Evolutionary conservation across 2,113 vertebrate genomes (phyloP).

Genomic region (Pagrus major): DNA sequence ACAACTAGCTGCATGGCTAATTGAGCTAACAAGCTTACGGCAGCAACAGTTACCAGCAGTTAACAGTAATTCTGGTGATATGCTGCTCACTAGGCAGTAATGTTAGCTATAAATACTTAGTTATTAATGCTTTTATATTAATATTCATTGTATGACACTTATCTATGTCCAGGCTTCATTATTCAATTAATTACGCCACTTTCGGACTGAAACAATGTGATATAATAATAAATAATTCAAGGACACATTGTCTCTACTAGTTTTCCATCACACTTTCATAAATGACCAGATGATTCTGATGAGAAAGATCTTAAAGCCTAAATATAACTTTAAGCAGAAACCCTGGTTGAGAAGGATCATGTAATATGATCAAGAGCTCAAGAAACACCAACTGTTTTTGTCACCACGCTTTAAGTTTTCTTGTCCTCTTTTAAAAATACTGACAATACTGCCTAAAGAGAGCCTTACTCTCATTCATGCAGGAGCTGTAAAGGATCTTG

Average conservation of each 20-base stretch:
- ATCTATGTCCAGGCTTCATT: background rate
- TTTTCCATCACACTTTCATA: background rate
- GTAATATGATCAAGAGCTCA: background rate
- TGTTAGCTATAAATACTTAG: background rate
- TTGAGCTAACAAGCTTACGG: no score
- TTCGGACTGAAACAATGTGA: background rate
- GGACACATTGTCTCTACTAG: background rate
- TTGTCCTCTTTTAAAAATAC: background rate
- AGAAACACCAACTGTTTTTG: slow-evolving; percentile 2
- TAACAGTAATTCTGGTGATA: no score
- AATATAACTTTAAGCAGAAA: background rate
- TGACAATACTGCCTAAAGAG: background rate
- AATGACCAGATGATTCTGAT: background rate
- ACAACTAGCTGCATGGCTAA: no score
- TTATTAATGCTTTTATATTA: background rate
- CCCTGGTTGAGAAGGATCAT: background rate
- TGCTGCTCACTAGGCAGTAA: background rate
- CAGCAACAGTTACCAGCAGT: no score
- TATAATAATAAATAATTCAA: background rate
- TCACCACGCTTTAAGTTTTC: background rate
- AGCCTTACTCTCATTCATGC: slow-evolving; percentile 96
- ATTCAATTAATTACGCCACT: background rate
- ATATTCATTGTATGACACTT: no score
- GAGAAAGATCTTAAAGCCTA: background rate
- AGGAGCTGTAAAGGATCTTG: slow-evolving; percentile 93